These are phyloP conservation scores for Microctonus aethiopoides DNA, from an alignment of 2,888 invertebrate genomes.

Conservation along the genomic window DNA sequence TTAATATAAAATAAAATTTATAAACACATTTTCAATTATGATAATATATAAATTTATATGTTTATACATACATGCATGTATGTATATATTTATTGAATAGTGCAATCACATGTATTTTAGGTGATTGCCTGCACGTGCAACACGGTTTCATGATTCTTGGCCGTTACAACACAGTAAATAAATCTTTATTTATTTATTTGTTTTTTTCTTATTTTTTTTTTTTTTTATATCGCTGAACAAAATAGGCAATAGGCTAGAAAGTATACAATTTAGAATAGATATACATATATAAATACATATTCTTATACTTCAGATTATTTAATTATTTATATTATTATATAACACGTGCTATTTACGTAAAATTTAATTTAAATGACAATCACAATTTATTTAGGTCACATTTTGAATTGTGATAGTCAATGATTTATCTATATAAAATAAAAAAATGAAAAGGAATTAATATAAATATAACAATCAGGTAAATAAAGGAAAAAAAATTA, in stretches of 20 bases:
- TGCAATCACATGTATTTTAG: slow-evolving; percentile 19
- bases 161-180: background rate
- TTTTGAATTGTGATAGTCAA: background rate
- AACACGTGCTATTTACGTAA: background rate
- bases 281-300: background rate
- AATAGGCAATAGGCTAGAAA: slow-evolving; percentile 3
- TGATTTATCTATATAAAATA: background rate
- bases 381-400: background rate
- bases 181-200: slow-evolving; percentile 3
- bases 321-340: background rate
- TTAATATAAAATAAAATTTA: no score
- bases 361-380: background rate
- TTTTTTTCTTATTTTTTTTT: background rate
- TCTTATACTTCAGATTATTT: background rate
- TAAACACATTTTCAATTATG: no score
- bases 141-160: slow-evolving; percentile 2
- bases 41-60: no score
- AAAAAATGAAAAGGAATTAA: background rate
- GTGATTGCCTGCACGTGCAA: slow-evolving; percentile 23
- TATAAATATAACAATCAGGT: background rate
- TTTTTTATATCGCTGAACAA: background rate
- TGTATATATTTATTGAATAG: background rate
- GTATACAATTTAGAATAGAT: slow-evolving; percentile 10
- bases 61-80: background rate
- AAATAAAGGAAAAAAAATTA: background rate